Conservation (phyloP, 2,888 invertebrate genomes). For the Eremobia ochroleuca region DNA sequence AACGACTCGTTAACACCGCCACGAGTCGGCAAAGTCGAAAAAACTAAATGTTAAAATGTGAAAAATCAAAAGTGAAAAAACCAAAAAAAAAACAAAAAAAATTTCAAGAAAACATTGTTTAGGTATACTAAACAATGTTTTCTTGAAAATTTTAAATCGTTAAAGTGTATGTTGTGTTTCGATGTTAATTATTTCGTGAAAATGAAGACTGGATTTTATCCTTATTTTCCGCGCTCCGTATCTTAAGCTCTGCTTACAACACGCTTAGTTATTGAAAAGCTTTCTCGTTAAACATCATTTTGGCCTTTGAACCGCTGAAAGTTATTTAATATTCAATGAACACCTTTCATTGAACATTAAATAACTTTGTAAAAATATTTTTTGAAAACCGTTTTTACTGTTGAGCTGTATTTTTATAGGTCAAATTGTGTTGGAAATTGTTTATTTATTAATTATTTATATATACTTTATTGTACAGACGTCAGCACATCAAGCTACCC, state of each 20-base stretch:
- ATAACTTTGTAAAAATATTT: not conserved
- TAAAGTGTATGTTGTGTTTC: constrained; percentile 39
- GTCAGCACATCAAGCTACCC: too few species aligned
- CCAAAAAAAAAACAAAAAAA: too few species aligned
- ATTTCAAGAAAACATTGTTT: too few species aligned
- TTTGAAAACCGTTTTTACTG: not conserved
- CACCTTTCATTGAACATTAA: too few species aligned
- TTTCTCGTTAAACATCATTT: constrained; percentile 24
- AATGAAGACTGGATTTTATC: constrained; percentile 5
- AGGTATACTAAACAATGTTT: not conserved
- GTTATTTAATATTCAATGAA: constrained; percentile 21
- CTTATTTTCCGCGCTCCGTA: constrained; percentile 23
- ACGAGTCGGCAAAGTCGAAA: constrained; percentile 25
- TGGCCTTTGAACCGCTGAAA: not conserved
- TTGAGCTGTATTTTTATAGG: not conserved
- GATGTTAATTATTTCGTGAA: not conserved
- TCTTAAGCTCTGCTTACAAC: constrained; percentile 52
- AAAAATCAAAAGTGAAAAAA: not conserved
- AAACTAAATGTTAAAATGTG: not conserved
- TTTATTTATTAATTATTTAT: too few species aligned
- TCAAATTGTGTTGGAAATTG: not conserved
- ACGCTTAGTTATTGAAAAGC: constrained; percentile 34
- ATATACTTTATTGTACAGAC: too few species aligned
- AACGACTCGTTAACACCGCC: constrained; percentile 9
- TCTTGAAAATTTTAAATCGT: not conserved